Evolutionary conservation across 2,113 vertebrate species (phyloP).

Genomic region (Athene cunicularia): DNA sequence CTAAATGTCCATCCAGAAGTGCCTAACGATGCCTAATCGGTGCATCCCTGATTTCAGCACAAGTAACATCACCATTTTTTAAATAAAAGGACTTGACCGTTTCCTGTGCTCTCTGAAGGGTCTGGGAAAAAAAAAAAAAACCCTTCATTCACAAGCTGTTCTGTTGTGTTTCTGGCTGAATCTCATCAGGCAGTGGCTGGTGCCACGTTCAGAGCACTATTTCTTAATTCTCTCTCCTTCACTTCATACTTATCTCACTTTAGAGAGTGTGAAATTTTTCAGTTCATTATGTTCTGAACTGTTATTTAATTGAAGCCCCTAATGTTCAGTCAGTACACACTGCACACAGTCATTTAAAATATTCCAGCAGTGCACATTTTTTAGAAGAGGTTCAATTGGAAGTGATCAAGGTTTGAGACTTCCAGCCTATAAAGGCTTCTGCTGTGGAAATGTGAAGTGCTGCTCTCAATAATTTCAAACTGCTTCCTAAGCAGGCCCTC

Average conservation of each 20-base stretch:
- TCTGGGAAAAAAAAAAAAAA: neutral
- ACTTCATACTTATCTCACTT: conserved; percentile 67
- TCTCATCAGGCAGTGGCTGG: conserved; percentile 24
- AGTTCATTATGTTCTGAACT: conserved; percentile 73
- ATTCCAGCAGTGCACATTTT: conserved; percentile 67
- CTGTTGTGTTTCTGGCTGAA: conserved; percentile 25
- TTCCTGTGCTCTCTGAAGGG: neutral
- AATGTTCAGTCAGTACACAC: conserved; percentile 67
- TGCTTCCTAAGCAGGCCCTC: conserved; percentile 51
- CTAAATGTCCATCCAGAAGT: neutral
- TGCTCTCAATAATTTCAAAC: conserved; percentile 62
- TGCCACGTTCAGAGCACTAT: conserved; percentile 22
- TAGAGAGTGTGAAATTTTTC: conserved; percentile 71
- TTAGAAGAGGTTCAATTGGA: conserved; percentile 64
- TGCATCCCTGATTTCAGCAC: neutral
- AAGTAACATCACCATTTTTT: neutral
- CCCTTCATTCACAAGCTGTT: neutral
- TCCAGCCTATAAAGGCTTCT: conserved; percentile 59
- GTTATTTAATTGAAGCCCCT: conserved; percentile 71
- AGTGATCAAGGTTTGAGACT: conserved; percentile 66
- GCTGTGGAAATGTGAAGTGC: conserved; percentile 62
- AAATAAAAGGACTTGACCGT: neutral
- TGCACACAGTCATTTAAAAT: conserved; percentile 71
- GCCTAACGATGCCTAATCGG: neutral
- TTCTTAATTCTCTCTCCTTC: conserved; percentile 63